Evolutionary conservation across 2,113 vertebrate genomes (phyloP), one percentile per base, ranked within the genome.

Genomic region (Chelonoidis abingdonii): DNA sequence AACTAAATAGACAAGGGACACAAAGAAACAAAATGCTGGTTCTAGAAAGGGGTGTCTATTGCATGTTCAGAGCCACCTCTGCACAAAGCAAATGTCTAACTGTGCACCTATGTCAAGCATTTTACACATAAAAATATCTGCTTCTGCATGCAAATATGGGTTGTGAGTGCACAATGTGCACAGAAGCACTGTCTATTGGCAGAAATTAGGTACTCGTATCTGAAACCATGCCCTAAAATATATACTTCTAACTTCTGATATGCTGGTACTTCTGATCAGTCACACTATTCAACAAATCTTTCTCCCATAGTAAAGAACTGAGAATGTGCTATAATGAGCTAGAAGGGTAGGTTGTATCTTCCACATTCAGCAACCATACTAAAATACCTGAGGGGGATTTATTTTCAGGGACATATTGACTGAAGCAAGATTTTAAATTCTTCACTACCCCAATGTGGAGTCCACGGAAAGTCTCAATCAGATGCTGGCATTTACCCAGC

Each of bases 301-400:
- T 72, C 14, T 13, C 0, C 1, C n/a, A n/a, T 13, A 7, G 47
- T 84, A 22, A 94, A 91, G 89, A 59, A 24, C 2, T 8, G 1
- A 31, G 76, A 84, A 8, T 2, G 1, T 72, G 6, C 25, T 84
- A 11, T 87, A 65, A 10, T 85, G 52, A 38, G 10, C 69, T 21
- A 75, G 22, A 75, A 72, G 4, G 35, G 38, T 41, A 72, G 19
- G 35, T 72, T n/a, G 81, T 56, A 79, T n/a, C 5, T 75, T 75
- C n/a, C 21, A 47, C 78, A 31, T 0, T 0, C 7, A 87, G 31
- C 9, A 80, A 19, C 72, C 29, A 93, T 11, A 57, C 6, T 0
- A 72, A 72, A 65, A 83, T 76, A 89, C 76, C 1, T 21, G 49
- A 79, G 49, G 80, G 90, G 47, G 49, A 85, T 83, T 80, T 0